A percentile compares a stretch with the other conserved stretches of the same genome.
Evolutionary conservation across 1,140 invertebrate genomes (phyloP).

Genomic region (Drosophila nigromelanica): DNA sequence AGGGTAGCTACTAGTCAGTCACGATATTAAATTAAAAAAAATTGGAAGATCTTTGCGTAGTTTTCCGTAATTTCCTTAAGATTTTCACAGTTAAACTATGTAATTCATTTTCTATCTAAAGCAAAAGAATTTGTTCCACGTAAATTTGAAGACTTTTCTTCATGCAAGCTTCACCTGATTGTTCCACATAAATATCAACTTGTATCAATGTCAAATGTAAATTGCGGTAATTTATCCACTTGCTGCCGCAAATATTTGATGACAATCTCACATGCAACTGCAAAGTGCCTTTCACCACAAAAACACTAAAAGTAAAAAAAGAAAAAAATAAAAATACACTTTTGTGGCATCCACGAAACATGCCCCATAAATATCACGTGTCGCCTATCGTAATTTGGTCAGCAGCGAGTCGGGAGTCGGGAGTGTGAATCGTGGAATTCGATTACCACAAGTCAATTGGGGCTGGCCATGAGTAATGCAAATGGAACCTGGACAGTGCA

Average conservation of each 20-base stretch:
- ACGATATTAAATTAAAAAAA: no score
- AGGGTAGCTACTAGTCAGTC: no score
- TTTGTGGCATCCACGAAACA: constrained; percentile 44
- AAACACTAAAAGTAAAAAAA: neutral
- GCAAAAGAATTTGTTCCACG: neutral
- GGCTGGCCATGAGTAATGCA: constrained; percentile 59
- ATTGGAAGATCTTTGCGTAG: no score
- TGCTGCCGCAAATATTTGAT: constrained; percentile 35
- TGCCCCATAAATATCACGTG: constrained; percentile 39
- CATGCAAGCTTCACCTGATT: constrained; percentile 15
- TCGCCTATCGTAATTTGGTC: constrained; percentile 34
- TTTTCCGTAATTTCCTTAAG: no score
- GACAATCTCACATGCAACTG: constrained; percentile 48
- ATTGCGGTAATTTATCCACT: constrained; percentile 19
- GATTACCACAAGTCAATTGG: constrained; percentile 28
- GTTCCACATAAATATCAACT: constrained; percentile 34
- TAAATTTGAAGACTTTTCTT: neutral
- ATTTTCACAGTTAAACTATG: no score
- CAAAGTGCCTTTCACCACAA: constrained; percentile 44
- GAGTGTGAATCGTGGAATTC: constrained; percentile 34
- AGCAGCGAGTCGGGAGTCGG: neutral
- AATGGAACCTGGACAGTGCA: constrained; percentile 46
- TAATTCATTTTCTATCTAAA: neutral
- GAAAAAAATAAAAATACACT: constrained; percentile 30
- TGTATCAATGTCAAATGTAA: constrained; percentile 18